Base-by-base conservation (phyloP, 92 coral and sea anemone species). In the Porites evermanni region DNA sequence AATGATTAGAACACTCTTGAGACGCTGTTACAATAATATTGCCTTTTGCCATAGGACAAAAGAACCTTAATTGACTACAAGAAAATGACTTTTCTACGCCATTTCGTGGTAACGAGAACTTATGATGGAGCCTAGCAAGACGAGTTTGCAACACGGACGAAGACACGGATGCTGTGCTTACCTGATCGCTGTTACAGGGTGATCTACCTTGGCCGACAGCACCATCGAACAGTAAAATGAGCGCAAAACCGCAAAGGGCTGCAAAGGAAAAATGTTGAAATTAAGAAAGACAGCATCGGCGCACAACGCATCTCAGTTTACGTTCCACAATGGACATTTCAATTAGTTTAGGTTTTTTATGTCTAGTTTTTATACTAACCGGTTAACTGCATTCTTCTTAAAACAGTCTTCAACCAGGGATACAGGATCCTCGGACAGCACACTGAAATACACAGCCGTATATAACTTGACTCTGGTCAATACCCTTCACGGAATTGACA, bases 221-320 rank as follows among this genome's bases (percentile, higher is more conserved):
- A 6, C 56, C 32, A 63, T 79, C 4, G 73, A 24, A 64, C n/a
- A 64, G 51, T 1, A 65, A 52, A 65, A 65, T 1, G n/a, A 79
- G 47, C 50, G 24, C 72, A 20, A 65, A 79, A 1, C 73, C 72
- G 11, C 70, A 14, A 64, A 79, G 66, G 20, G 16, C 83, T 79
- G 61, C 72, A 51, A 79, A 11, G 44, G 2, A 24, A 64, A 64
- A 78, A 64, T 10, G 2, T 14, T 18, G 2, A 16, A 60, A n/a
- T 12, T 17, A 5, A 17, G 7, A 29, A n/a, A 58, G 19, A 23
- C 7, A 53, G 80, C 20, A 54, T 4, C 19, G 50, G n/a, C 73
- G 0, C 0, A 20, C 11, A 16, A 44, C 52, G 51, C 47, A 38
- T 38, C 47, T 38, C 47, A 38, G 47, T 38, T 38, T 29, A 9